Conservation (phyloP, 2,888 invertebrate genomes). For the Sphinx pinastri region DNA sequence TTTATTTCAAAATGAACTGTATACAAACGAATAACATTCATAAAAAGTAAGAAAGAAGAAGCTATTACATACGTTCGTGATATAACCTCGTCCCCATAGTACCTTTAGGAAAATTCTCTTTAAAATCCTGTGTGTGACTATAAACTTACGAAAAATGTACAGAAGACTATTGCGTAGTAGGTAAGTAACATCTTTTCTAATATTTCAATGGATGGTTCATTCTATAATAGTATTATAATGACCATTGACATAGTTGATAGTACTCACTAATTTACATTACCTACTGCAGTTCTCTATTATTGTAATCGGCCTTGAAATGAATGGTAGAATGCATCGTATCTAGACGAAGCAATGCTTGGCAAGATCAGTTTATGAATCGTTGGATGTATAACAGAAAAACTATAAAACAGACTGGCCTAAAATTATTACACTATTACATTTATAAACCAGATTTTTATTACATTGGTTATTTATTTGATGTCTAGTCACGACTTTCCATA, state of each 20-base stretch:
- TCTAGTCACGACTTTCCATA: too few species aligned
- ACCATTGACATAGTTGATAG: neutral
- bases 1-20: constrained; percentile 8
- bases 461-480: too few species aligned
- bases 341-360: neutral
- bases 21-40: neutral
- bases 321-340: neutral
- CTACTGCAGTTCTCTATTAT: neutral
- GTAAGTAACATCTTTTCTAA: constrained; percentile 47
- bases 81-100: constrained; percentile 5
- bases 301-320: neutral
- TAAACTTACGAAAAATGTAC: constrained; percentile 54
- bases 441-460: too few species aligned
- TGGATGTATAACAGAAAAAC: neutral
- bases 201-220: constrained; percentile 7
- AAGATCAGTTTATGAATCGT: neutral
- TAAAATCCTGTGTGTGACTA: neutral
- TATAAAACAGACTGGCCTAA: neutral
- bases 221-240: constrained; percentile 1
- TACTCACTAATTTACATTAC: neutral
- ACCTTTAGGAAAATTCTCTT: neutral
- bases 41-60: neutral
- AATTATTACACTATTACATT: too few species aligned
- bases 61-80: neutral
- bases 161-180: constrained; percentile 60